Evolutionary conservation across 2,113 vertebrate genomes (phyloP).

Genomic region (Gobius niger): DNA sequence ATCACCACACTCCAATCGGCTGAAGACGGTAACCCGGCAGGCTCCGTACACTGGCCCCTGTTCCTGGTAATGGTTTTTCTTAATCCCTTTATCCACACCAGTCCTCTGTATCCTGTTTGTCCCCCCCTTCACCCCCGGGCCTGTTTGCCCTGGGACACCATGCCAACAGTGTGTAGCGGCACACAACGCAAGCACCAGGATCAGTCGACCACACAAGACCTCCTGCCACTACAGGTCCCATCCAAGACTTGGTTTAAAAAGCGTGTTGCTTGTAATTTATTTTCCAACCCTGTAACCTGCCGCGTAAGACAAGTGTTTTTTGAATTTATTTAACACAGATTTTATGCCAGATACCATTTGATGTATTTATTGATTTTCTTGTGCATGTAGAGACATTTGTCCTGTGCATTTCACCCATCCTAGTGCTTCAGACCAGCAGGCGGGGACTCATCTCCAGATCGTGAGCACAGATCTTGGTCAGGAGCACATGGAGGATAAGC

Average conservation of each 20-base stretch:
- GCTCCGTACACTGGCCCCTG: neutral
- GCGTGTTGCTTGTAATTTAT: too few relatives aligned
- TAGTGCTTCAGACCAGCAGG: too few relatives aligned
- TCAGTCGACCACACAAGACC: neutral
- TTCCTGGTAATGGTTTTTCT: conserved; percentile 5
- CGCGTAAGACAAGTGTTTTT: too few relatives aligned
- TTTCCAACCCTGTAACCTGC: too few relatives aligned
- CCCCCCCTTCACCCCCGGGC: neutral
- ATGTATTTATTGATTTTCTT: too few relatives aligned
- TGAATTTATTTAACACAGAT: too few relatives aligned
- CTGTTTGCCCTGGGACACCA: neutral
- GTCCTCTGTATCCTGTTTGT: conserved; percentile 7
- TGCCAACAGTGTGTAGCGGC: conserved; percentile 1
- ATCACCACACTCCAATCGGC: neutral
- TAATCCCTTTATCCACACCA: conserved; percentile 8
- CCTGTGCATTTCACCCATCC: too few relatives aligned
- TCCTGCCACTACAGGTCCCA: neutral
- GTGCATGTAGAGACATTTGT: too few relatives aligned
- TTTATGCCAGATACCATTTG: too few relatives aligned
- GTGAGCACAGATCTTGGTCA: too few relatives aligned
- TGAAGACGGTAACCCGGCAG: neutral
- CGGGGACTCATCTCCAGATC: too few relatives aligned
- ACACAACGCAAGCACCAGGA: neutral
- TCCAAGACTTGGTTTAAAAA: neutral
- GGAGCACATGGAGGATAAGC: too few relatives aligned